phyloP scores from a whole-genome alignment of 2,888 invertebrate species.

The Xylophagus ater region DNA sequence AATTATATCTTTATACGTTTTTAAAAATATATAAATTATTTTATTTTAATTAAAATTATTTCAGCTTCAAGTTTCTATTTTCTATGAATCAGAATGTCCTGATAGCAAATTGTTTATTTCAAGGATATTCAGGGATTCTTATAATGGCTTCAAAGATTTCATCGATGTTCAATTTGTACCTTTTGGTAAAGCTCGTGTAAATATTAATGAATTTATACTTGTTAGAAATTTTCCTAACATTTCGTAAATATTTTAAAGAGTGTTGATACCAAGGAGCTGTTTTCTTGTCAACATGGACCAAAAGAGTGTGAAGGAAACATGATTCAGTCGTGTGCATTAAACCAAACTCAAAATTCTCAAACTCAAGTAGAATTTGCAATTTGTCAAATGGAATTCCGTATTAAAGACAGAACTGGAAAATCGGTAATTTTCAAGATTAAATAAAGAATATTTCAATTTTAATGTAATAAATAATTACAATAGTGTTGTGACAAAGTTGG shows the following conservation, averaged over 20 bases:
- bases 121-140: slow-evolving; percentile 43
- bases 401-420: slow-evolving; percentile 30
- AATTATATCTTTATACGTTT: too few species aligned
- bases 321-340: slow-evolving; percentile 49
- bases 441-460: not conserved
- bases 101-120: slow-evolving; percentile 48
- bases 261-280: slow-evolving; percentile 35
- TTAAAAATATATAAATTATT: too few species aligned
- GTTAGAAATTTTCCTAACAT: not conserved
- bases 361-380: slow-evolving; percentile 40
- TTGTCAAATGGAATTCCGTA: slow-evolving; percentile 41
- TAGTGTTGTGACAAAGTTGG: slow-evolving; percentile 32
- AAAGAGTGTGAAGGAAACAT: slow-evolving; percentile 51
- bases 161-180: slow-evolving; percentile 46
- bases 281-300: slow-evolving; percentile 53
- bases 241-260: slow-evolving; percentile 22
- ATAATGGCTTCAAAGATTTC: slow-evolving; percentile 41
- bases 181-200: slow-evolving; percentile 53
- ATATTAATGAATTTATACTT: slow-evolving; percentile 19
- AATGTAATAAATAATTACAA: slow-evolving; percentile 1
- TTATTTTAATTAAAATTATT: too few species aligned
- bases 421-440: not conserved
- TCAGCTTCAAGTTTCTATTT: slow-evolving; percentile 43
- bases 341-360: slow-evolving; percentile 31
- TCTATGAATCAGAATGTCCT: slow-evolving; percentile 52